phyloP scores from a whole-genome alignment of 2,888 invertebrate genomes.

The Adineta ricciae region DNA sequence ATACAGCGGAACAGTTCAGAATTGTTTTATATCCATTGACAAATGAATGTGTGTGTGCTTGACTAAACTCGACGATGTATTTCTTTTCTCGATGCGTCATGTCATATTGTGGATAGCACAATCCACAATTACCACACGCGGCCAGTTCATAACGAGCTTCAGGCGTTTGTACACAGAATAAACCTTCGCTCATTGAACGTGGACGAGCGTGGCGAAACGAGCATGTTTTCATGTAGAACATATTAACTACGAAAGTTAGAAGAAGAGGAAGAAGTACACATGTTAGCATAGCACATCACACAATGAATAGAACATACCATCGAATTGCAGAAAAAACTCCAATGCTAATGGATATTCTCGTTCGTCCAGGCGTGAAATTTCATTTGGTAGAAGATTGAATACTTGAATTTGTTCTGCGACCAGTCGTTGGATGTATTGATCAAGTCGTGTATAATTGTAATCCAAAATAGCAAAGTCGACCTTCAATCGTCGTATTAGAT shows the following conservation, averaged over 20 bases:
- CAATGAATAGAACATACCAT: background rate
- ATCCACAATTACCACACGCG: background rate
- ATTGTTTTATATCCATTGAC: background rate
- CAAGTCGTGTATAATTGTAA: background rate
- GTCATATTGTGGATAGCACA: background rate
- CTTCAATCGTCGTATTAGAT: background rate
- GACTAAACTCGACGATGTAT: background rate
- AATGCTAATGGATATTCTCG: background rate
- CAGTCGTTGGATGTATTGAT: background rate
- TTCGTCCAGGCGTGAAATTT: background rate
- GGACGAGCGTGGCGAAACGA: background rate
- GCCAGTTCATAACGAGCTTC: background rate
- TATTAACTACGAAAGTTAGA: background rate
- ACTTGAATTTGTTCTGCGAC: background rate
- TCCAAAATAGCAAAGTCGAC: background rate
- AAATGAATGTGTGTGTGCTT: background rate
- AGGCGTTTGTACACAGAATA: background rate
- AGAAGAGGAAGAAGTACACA: too few relatives aligned
- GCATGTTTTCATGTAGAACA: slow-evolving; percentile 17
- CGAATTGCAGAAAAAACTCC: background rate
- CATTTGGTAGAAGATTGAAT: background rate
- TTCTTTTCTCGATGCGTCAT: background rate
- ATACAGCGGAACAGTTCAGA: background rate
- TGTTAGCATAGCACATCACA: too few relatives aligned
- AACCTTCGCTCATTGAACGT: background rate